Conservation (phyloP, 2,113 vertebrate genomes). For the Calyptommatus sinebrachiatus region DNA sequence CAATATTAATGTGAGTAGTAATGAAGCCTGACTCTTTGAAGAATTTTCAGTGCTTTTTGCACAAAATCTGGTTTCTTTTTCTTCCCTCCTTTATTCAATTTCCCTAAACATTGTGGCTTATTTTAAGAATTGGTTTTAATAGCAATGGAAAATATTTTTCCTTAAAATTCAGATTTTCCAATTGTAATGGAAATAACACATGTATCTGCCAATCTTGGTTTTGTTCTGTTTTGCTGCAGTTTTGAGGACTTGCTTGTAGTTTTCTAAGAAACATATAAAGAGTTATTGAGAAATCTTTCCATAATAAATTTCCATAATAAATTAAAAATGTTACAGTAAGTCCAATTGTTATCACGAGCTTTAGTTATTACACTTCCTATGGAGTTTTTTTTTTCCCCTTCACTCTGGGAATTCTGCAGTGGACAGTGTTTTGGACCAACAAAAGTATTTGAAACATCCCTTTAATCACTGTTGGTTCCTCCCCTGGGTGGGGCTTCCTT, state of each 20-base stretch:
- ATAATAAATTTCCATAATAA: background rate
- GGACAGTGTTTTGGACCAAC: too few relatives aligned
- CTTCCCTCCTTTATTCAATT: background rate
- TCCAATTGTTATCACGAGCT: background rate
- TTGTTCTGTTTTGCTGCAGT: background rate
- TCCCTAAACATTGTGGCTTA: conserved; percentile 8
- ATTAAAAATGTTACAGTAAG: background rate
- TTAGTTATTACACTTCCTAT: background rate
- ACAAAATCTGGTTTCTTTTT: conserved; percentile 19
- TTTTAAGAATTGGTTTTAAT: conserved; percentile 8
- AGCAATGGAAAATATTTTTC: conserved; percentile 22
- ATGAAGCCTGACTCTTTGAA: background rate
- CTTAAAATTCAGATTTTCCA: conserved; percentile 16
- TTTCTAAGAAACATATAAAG: background rate
- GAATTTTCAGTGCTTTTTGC: background rate
- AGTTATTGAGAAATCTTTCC: background rate
- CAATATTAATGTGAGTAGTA: conserved; percentile 1
- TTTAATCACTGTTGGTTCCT: too few relatives aligned
- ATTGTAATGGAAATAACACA: conserved; percentile 13
- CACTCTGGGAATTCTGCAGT: too few relatives aligned
- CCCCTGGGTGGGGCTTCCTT: too few relatives aligned
- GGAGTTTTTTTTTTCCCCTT: too few relatives aligned
- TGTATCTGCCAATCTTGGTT: background rate
- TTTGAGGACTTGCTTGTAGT: conserved; percentile 4
- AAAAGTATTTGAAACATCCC: too few relatives aligned